Percentiles rank a stretch among this genome's conserved stretches.
Conservation (phyloP, 2,888 invertebrate genomes). For the Dicycla oo region DNA sequence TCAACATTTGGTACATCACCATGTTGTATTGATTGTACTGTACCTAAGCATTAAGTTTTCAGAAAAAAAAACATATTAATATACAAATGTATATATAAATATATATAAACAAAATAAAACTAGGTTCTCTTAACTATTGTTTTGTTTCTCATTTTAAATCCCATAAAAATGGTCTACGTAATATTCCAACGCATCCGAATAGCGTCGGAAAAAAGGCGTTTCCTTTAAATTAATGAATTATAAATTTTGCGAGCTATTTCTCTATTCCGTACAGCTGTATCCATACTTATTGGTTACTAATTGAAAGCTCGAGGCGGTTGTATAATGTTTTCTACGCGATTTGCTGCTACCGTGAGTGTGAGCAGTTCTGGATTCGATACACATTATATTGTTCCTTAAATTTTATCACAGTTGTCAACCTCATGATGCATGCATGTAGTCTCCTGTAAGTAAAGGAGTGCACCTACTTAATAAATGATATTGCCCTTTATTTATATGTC, state of each 20-base stretch:
- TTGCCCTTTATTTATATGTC: too few species aligned
- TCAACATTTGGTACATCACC: neutral
- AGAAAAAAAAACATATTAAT: too few species aligned
- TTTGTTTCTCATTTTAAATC: neutral
- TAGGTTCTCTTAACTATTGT: neutral
- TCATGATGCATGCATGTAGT: too few species aligned
- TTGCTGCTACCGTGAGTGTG: neutral
- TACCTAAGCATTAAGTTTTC: neutral
- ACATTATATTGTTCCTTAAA: too few species aligned
- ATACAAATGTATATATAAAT: too few species aligned
- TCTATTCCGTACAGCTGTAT: neutral
- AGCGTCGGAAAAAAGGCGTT: neutral
- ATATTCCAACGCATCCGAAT: too few species aligned
- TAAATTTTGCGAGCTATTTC: neutral
- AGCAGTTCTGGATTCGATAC: too few species aligned
- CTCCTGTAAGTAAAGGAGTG: too few species aligned
- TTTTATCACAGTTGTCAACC: too few species aligned
- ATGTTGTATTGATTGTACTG: neutral
- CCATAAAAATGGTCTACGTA: neutral
- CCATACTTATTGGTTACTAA: neutral
- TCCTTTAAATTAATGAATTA: neutral
- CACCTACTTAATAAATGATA: too few species aligned
- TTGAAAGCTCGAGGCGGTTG: neutral
- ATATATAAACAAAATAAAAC: neutral
- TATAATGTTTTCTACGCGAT: slow-evolving; percentile 22